phyloP scores from a whole-genome alignment of 2,797 vertebrate genomes.

The Gallinago stenura region DNA sequence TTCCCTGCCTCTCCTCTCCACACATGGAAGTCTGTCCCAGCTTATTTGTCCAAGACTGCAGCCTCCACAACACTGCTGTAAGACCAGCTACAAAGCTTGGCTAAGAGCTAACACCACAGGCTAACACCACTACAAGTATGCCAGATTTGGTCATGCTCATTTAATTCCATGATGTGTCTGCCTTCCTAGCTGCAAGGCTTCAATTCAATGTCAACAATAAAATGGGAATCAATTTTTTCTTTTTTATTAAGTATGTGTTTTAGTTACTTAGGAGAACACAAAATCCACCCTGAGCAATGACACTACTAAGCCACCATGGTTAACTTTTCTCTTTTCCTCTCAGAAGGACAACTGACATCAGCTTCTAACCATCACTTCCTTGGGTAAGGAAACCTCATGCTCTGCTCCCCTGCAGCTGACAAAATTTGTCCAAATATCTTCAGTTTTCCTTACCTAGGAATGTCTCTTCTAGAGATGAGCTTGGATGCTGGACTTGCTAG shows the following conservation, averaged over 20 bases:
- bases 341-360: background rate
- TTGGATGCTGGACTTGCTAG: background rate
- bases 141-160: background rate
- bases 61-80: rapidly evolving
- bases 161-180: background rate
- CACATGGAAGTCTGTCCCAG: background rate
- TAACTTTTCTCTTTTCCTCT: background rate
- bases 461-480: background rate
- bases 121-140: background rate
- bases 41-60: background rate
- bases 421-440: background rate
- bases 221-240: background rate
- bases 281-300: background rate
- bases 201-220: background rate
- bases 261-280: background rate
- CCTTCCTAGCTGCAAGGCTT: background rate
- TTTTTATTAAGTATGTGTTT: background rate
- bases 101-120: background rate
- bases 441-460: background rate
- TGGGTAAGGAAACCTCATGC: background rate
- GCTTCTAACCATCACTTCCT: background rate
- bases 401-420: background rate
- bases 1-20: background rate
- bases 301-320: background rate
- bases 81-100: background rate